A percentile compares a stretch with the other conserved stretches of the same genome.
These are phyloP conservation scores for Xestobium rufovillosum DNA, from an alignment of 2,888 invertebrate species.

Conservation along the genomic window DNA sequence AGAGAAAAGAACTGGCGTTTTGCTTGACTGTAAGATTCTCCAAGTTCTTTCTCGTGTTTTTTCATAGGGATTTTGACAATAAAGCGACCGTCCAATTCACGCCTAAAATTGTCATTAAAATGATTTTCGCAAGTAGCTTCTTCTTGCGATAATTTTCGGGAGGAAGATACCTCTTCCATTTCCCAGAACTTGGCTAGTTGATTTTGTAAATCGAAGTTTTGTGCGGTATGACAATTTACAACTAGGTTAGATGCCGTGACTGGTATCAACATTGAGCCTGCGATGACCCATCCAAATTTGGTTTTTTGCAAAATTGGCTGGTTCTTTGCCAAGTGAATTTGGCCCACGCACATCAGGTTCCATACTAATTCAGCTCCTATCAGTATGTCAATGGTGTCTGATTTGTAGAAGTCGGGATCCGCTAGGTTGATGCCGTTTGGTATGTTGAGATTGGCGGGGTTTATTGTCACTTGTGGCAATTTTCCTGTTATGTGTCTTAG, in stretches of 20 bases:
- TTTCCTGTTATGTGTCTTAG: too few species aligned
- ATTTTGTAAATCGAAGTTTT: conserved; percentile 11
- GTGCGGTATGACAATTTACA: too few species aligned
- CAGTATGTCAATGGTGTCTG: conserved; percentile 15
- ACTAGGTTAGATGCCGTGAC: too few species aligned
- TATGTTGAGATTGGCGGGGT: too few species aligned
- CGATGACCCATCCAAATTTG: conserved; percentile 17
- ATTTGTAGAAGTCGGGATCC: conserved; percentile 16
- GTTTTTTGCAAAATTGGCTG: conserved; percentile 14
- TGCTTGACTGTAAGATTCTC: too few species aligned
- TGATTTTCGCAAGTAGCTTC: conserved; percentile 12
- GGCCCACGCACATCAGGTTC: conserved; percentile 11
- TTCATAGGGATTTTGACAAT: conserved; percentile 16
- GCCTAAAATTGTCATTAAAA: conserved; percentile 7
- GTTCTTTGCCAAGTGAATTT: conserved; percentile 12
- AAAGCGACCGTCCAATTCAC: conserved; percentile 14
- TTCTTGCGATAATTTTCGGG: background rate
- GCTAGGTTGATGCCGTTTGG: conserved; percentile 17
- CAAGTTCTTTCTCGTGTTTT: conserved; percentile 11
- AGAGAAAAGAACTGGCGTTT: conserved; percentile 17
- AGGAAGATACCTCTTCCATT: conserved; percentile 8
- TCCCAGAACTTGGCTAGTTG: conserved; percentile 12
- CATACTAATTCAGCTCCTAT: conserved; percentile 17
- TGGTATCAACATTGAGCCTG: conserved; percentile 14
- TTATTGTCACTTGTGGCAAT: too few species aligned